phyloP scores from a whole-genome alignment of 2,888 invertebrate genomes.

The Ellobium chinense region DNA sequence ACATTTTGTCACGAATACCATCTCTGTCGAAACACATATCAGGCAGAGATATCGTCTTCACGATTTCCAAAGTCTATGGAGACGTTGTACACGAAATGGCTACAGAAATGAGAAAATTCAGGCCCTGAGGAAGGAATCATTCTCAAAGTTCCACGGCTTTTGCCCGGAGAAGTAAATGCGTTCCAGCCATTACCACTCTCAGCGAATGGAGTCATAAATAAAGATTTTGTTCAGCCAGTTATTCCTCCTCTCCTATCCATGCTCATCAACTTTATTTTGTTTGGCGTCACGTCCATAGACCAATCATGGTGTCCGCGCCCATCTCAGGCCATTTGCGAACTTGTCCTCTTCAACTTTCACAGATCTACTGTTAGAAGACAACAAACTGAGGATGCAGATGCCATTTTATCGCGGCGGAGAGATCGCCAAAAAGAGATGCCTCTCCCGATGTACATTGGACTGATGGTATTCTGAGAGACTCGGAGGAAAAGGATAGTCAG shows the following conservation, averaged over 20 bases:
- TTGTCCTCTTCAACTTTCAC: background rate
- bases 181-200: background rate
- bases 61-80: background rate
- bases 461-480: background rate
- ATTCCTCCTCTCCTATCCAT: background rate
- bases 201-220: background rate
- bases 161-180: background rate
- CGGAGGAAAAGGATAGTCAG: background rate
- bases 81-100: background rate
- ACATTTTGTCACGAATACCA: background rate
- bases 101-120: background rate
- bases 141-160: background rate
- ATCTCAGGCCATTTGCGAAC: background rate
- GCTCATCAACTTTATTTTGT: background rate
- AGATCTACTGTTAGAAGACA: background rate
- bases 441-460: background rate
- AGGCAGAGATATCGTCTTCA: background rate
- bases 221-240: background rate
- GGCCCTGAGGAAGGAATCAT: background rate
- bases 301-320: background rate
- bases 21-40: background rate
- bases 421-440: background rate
- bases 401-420: background rate
- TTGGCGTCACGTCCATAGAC: background rate
- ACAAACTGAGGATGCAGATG: background rate